phyloP scores from a whole-genome alignment of 2,113 vertebrate species.

The Tragelaphus imberbis region DNA sequence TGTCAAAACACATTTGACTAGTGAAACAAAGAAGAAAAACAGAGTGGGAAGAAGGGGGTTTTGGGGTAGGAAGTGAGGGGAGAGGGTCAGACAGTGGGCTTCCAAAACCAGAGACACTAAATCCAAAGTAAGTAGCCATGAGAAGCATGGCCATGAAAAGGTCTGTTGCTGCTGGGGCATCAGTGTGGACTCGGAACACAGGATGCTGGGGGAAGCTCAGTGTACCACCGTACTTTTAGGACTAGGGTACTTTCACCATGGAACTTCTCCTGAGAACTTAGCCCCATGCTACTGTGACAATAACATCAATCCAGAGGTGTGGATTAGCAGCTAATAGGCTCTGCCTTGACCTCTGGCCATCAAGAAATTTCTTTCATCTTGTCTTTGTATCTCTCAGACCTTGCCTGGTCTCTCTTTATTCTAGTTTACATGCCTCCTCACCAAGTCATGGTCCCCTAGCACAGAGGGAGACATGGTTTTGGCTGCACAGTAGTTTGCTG shows the following conservation, averaged over 20 bases:
- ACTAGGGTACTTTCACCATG: background rate
- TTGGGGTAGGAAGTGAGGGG: background rate
- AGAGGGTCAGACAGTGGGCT: background rate
- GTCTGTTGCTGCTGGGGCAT: background rate
- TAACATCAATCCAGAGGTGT: background rate
- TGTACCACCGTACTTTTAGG: background rate
- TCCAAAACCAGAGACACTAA: background rate
- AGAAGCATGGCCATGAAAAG: background rate
- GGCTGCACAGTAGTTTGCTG: background rate
- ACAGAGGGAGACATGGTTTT: background rate
- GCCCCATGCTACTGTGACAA: background rate
- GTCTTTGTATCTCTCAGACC: background rate
- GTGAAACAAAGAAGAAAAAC: background rate
- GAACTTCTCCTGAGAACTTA: background rate
- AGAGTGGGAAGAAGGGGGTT: background rate
- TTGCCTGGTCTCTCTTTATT: background rate
- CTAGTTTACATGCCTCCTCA: background rate
- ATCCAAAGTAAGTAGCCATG: background rate
- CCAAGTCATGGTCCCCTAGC: background rate
- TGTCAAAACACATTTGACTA: background rate
- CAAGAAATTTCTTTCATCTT: background rate
- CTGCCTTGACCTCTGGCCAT: background rate
- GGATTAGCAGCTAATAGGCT: background rate
- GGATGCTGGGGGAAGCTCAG: too few species aligned
- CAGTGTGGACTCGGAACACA: accelerated